A percentile compares a stretch with the other conserved stretches of the same genome.
Evolutionary conservation across 2,888 invertebrate species (phyloP).

Genomic region (Autographa gamma): DNA sequence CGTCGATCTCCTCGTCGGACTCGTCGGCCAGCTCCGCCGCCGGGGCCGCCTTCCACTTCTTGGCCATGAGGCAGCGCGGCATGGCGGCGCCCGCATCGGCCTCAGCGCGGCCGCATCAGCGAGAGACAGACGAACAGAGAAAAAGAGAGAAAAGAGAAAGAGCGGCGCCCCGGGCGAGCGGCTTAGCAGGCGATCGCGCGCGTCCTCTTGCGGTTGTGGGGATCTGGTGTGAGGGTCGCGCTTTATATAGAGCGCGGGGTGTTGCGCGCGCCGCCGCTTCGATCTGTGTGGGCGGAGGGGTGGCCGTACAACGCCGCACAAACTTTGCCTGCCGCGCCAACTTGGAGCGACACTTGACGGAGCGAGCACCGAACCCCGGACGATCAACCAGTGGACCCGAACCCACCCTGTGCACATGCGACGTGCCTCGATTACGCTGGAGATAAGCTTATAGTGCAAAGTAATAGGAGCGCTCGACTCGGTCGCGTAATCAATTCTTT

Average conservation of each 20-base stretch:
- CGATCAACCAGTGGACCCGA: conserved; percentile 81
- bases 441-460: conserved; percentile 33
- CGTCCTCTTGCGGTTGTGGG: conserved; percentile 89
- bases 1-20: conserved; percentile 95
- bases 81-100: conserved; percentile 91
- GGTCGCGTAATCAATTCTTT: conserved; percentile 30
- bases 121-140: conserved; percentile 88
- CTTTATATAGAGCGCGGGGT: conserved; percentile 83
- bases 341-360: conserved; percentile 78
- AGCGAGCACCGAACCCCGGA: conserved; percentile 64
- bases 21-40: conserved; percentile 90
- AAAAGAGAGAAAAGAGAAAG: conserved; percentile 88
- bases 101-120: conserved; percentile 87
- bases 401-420: conserved; percentile 56
- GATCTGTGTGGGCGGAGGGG: conserved; percentile 79
- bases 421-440: conserved; percentile 35
- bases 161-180: conserved; percentile 88
- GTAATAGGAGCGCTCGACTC: conserved; percentile 21
- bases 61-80: conserved; percentile 98
- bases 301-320: conserved; percentile 70
- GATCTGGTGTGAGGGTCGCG: conserved; percentile 77
- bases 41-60: conserved; percentile 96
- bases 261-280: conserved; percentile 83
- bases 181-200: conserved; percentile 85
- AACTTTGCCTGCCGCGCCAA: conserved; percentile 79